Evolutionary conservation across 2,797 vertebrate genomes (phyloP).

Genomic region (Cryptoblepharus egeriae): DNA sequence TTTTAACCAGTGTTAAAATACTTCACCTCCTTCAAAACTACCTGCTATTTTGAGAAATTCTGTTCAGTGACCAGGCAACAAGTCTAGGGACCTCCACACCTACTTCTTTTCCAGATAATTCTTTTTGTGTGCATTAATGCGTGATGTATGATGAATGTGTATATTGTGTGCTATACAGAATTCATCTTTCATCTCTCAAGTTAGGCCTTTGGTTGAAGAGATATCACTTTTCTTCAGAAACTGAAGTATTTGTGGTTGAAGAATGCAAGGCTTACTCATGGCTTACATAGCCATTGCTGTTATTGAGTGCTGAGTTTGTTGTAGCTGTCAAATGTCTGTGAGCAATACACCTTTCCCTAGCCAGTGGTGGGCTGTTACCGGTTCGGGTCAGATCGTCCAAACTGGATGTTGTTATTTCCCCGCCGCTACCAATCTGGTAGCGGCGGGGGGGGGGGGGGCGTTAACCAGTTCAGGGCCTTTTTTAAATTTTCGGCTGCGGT

Average conservation of each 20-base stretch:
- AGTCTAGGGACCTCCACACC: neutral
- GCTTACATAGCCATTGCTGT: neutral
- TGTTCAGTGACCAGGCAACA: neutral
- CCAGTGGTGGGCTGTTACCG: too few relatives aligned
- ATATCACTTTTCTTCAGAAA: neutral
- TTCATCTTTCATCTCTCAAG: neutral
- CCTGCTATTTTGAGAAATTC: neutral
- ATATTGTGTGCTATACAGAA: neutral
- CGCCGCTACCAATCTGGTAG: too few relatives aligned
- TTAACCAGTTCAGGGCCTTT: too few relatives aligned
- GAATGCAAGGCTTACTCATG: neutral
- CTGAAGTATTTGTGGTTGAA: neutral
- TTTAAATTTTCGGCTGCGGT: too few relatives aligned
- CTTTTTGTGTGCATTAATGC: neutral
- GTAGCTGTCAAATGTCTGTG: too few relatives aligned
- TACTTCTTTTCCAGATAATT: neutral
- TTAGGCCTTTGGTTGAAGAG: neutral
- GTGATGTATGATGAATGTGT: neutral
- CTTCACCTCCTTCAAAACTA: neutral
- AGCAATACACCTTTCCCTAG: accelerated
- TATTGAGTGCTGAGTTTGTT: neutral
- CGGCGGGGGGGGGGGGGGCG: too few relatives aligned
- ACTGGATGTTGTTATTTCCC: too few relatives aligned
- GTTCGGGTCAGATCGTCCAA: too few relatives aligned
- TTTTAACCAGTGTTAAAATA: neutral